Percentiles rank a stretch among this genome's conserved stretches.
phyloP scores from a whole-genome alignment of 1,140 invertebrate species.

The Colletes latitarsis region DNA sequence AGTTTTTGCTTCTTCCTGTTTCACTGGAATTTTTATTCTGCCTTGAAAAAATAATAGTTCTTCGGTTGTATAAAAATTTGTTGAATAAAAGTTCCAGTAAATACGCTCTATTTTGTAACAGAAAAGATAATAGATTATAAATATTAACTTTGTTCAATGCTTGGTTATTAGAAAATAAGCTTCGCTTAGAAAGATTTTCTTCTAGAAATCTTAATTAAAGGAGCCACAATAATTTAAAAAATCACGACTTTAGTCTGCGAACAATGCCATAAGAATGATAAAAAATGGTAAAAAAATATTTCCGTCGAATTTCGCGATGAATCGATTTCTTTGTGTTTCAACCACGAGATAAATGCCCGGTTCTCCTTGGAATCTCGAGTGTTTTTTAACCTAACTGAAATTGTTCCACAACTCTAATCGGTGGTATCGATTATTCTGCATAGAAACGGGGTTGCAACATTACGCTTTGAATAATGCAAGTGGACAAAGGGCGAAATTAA shows the following conservation, averaged over 20 bases:
- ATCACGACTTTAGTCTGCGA: not conserved
- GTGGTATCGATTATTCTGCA: constrained; percentile 38
- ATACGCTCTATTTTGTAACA: too few relatives aligned
- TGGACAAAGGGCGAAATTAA: constrained; percentile 10
- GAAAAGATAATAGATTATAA: too few relatives aligned
- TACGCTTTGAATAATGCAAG: constrained; percentile 18
- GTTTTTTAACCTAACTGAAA: constrained; percentile 10
- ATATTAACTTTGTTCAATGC: too few relatives aligned
- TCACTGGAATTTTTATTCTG: too few relatives aligned
- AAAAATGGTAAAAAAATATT: not conserved
- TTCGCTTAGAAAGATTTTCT: too few relatives aligned
- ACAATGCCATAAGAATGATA: not conserved
- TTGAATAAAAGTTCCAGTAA: too few relatives aligned
- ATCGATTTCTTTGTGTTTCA: not conserved
- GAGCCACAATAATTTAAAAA: not conserved
- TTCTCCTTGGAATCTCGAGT: not conserved
- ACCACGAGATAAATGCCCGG: not conserved
- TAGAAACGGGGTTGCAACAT: constrained; percentile 28
- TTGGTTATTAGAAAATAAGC: too few relatives aligned
- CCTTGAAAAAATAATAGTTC: too few relatives aligned
- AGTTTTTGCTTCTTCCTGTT: too few relatives aligned
- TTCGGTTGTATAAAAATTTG: too few relatives aligned
- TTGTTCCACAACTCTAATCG: constrained; percentile 8
- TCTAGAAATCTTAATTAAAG: too few relatives aligned
- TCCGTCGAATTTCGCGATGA: too few relatives aligned